Percentiles rank a stretch among this genome's conserved stretches.
These are phyloP conservation scores for Drosophila buzzatii DNA, from an alignment of 2,888 invertebrate genomes.

Conservation along the genomic window DNA sequence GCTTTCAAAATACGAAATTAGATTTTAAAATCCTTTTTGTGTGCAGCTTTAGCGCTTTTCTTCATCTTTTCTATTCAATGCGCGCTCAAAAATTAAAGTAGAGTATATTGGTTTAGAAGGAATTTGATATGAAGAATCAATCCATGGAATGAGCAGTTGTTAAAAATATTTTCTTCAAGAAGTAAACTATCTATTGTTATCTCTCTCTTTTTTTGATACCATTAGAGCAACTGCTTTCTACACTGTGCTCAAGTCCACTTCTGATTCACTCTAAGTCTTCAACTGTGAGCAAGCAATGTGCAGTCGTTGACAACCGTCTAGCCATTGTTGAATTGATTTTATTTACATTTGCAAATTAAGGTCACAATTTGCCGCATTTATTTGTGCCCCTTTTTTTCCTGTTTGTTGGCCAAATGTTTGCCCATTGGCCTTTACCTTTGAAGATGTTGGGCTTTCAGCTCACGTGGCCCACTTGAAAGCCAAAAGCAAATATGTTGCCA, in stretches of 20 bases:
- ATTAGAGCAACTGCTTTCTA: neutral
- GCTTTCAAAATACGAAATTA: constrained; percentile 78
- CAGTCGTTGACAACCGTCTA: neutral
- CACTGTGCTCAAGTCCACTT: neutral
- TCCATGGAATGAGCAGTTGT: neutral
- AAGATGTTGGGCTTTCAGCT: constrained; percentile 74
- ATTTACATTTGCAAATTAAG: constrained; percentile 83
- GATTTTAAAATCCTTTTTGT: constrained; percentile 83
- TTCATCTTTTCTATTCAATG: constrained; percentile 22
- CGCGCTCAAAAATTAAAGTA: neutral
- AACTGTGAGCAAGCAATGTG: neutral
- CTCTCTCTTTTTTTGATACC: neutral
- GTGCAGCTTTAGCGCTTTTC: constrained; percentile 44
- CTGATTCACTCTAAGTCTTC: neutral
- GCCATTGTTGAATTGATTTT: constrained; percentile 33
- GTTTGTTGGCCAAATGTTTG: constrained; percentile 48
- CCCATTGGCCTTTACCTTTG: constrained; percentile 75
- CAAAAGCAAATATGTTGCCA: constrained; percentile 75
- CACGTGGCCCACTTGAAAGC: constrained; percentile 67
- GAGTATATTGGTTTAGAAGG: neutral
- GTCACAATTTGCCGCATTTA: constrained; percentile 77
- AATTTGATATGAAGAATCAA: neutral
- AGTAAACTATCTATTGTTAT: neutral
- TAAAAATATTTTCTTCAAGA: neutral
- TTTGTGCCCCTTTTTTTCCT: constrained; percentile 35